These are phyloP conservation scores for Pristionchus japonicus DNA, from an alignment of 2,888 invertebrate species.

Conservation along the genomic window DNA sequence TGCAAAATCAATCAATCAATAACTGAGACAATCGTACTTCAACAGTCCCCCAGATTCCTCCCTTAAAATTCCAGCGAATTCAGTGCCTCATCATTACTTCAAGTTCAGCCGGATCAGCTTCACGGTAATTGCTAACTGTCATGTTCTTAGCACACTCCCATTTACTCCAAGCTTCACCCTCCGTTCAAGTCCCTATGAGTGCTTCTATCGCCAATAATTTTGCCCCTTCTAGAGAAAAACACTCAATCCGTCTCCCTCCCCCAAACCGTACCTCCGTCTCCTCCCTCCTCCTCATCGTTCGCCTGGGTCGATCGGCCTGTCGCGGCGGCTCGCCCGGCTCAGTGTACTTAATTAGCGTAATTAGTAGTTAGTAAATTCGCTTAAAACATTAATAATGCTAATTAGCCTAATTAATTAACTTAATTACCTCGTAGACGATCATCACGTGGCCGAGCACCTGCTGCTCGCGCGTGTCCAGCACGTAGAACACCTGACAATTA, in stretches of 20 bases:
- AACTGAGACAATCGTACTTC: neutral
- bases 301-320: slow-evolving; percentile 13
- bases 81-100: neutral
- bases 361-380: too few relatives aligned
- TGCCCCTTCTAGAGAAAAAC: too few relatives aligned
- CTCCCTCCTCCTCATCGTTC: slow-evolving; percentile 7
- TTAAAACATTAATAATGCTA: neutral
- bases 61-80: neutral
- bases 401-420: too few relatives aligned
- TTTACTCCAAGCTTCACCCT: too few relatives aligned
- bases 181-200: too few relatives aligned
- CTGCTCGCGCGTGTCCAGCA: slow-evolving; percentile 54
- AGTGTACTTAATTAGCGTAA: slow-evolving; percentile 48
- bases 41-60: neutral
- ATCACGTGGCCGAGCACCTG: slow-evolving; percentile 55
- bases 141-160: too few relatives aligned
- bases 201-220: too few relatives aligned
- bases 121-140: neutral
- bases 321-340: slow-evolving; percentile 59
- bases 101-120: neutral
- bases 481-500: slow-evolving; percentile 56
- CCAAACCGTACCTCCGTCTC: neutral
- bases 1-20: neutral
- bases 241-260: too few relatives aligned
- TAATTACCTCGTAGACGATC: slow-evolving; percentile 60